Evolutionary conservation across 2,113 vertebrate species (phyloP).

Genomic region (Rostratula benghalensis): DNA sequence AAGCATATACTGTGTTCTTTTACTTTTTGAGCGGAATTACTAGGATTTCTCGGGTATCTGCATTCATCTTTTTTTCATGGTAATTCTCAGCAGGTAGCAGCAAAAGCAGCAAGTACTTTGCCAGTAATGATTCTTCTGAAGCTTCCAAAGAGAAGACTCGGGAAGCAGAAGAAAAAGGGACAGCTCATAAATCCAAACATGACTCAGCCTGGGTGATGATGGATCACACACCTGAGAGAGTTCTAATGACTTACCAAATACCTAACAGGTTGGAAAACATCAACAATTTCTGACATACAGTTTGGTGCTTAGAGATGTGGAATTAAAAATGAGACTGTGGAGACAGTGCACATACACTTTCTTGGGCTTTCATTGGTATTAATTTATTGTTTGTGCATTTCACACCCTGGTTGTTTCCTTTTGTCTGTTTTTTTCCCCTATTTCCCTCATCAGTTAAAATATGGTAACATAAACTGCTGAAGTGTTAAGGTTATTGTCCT

Average conservation of each 20-base stretch:
- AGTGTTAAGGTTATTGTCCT: not conserved
- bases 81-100: conserved; percentile 64
- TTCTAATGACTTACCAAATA: conserved; percentile 89
- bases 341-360: not conserved
- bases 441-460: not conserved
- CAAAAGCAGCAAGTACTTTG: conserved; percentile 82
- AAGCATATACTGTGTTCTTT: not conserved
- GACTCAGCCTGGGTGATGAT: conserved; percentile 83
- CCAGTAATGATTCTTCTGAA: conserved; percentile 81
- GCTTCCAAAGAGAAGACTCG: conserved; percentile 59
- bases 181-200: conserved; percentile 63
- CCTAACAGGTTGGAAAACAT: conserved; percentile 79
- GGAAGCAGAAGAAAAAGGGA: conserved; percentile 54
- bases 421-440: not conserved
- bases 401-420: not conserved
- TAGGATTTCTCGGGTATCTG: not conserved
- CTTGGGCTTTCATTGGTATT: not conserved
- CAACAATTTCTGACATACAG: not conserved
- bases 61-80: not conserved
- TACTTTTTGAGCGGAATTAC: not conserved
- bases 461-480: not conserved
- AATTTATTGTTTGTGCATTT: not conserved
- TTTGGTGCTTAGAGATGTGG: not conserved
- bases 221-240: conserved; percentile 73
- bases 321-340: not conserved